These are phyloP conservation scores for Chaetops frenatus DNA, from an alignment of 2,113 vertebrate genomes.

Conservation along the genomic window DNA sequence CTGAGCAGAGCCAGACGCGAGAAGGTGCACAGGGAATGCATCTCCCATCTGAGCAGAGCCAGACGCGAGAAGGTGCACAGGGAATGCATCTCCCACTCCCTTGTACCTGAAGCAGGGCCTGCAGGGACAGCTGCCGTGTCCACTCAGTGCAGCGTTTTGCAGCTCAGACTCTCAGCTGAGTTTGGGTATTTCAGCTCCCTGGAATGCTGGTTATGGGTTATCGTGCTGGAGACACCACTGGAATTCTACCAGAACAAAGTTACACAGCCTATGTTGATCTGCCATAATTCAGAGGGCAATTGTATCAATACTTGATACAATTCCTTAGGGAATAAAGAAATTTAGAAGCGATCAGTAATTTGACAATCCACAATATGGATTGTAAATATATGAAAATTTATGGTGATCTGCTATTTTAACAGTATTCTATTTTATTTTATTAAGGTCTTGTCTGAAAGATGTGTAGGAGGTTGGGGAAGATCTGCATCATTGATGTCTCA, in stretches of 20 bases:
- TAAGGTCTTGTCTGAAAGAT: not conserved
- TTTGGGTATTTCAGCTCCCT: not conserved
- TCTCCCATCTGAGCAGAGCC: not conserved
- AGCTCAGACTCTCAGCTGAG: not conserved
- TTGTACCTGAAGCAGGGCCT: not conserved
- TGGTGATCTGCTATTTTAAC: not conserved
- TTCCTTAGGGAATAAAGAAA: not conserved
- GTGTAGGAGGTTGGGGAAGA: not conserved
- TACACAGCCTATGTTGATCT: rapidly evolving
- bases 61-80: not conserved
- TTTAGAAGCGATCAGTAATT: not conserved
- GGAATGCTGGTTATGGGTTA: rapidly evolving
- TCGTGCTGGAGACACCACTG: not conserved
- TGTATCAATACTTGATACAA: not conserved
- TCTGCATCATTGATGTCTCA: not conserved
- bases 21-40: rapidly evolving
- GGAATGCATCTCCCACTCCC: not conserved
- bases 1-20: not conserved
- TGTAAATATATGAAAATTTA: not conserved
- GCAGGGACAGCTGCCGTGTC: too few species aligned
- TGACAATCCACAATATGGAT: not conserved
- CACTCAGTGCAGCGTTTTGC: rapidly evolving
- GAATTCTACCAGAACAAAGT: not conserved
- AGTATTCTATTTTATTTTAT: not conserved
- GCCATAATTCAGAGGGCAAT: not conserved